Base-by-base conservation (phyloP, 2,113 vertebrate species). In the Rhinogobius similis region DNA sequence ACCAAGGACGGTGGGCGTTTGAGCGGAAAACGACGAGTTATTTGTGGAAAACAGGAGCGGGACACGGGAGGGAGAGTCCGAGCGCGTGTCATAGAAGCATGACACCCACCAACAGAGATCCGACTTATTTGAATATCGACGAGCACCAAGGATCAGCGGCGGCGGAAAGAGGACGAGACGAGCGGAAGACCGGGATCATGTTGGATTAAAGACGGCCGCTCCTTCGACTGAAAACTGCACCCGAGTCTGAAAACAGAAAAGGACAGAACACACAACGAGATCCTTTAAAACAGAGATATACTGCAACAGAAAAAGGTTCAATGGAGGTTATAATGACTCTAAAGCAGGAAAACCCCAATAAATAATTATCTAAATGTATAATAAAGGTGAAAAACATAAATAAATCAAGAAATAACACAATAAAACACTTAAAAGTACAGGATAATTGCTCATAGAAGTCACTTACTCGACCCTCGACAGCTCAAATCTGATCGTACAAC, bases 181-280 rank as follows among this genome's bases (percentile, higher is more conserved):
- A 0, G 62, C 58, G 1, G 44, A 58, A 39, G 56, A 0, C 67
- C 0, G 52, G 36, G 52, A 27, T 66, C 89, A 84, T 89, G 50
- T 36, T 84, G 75, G 12, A 23, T 26, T 14, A 21, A 55, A 67
- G 41, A 1, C 39, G 36, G 14, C 26, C 29, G 67, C 50, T 68
- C 63, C n/a, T 81, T 44, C 78, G 52, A 61, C 75, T 50, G 62
- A 48, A 58, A 26, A 27, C 9, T 67, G 58, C 12, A 59, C 67
- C 43, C 75, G 48, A 29, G 75, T 48, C 89, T 90, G 79, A 76
- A 88, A 88, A 29, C 1, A 62, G 1, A 36, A 62, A 36, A 67
- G 73, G 55, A 86, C 0, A 56, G 32, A 50, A 65, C 39, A 48
- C 39, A 63, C 0, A 63, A 36, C 32, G 32, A 8, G 32, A n/a